phyloP scores from a whole-genome alignment of 2,797 vertebrate genomes.

The Rachycentron canadum region DNA sequence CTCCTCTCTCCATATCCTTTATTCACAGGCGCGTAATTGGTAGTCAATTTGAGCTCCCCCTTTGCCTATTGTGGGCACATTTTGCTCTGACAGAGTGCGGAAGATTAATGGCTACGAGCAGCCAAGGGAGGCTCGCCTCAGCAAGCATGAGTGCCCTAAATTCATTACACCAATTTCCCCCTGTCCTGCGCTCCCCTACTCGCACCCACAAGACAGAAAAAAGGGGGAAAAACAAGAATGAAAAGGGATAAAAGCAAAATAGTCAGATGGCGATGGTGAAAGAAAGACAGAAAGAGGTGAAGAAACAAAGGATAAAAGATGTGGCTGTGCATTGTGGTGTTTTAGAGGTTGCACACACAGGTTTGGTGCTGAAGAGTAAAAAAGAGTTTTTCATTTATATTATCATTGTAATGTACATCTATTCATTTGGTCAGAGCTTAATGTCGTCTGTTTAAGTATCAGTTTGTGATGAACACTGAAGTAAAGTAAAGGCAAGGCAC shows the following conservation, averaged over 20 bases:
- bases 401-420: background rate
- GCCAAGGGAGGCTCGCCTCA: conserved; percentile 87
- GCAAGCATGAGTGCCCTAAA: conserved; percentile 89
- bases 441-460: conserved; percentile 50
- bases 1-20: conserved; percentile 86
- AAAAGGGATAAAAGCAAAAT: conserved; percentile 74
- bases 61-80: conserved; percentile 89
- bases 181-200: conserved; percentile 81
- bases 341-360: conserved; percentile 46
- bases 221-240: conserved; percentile 50
- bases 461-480: conserved; percentile 32
- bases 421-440: conserved; percentile 8
- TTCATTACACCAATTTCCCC: conserved; percentile 92
- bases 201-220: conserved; percentile 65
- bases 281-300: conserved; percentile 59
- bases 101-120: conserved; percentile 90
- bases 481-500: conserved; percentile 20
- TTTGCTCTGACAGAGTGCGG: conserved; percentile 91
- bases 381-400: background rate
- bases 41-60: conserved; percentile 91
- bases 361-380: conserved; percentile 32
- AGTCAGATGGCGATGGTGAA: conserved; percentile 76
- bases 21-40: conserved; percentile 92
- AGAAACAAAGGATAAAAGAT: conserved; percentile 78
- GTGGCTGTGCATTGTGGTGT: conserved; percentile 50